Evolutionary conservation across 2,113 vertebrate genomes (phyloP).

Genomic region (Amphilophus citrinellus): DNA sequence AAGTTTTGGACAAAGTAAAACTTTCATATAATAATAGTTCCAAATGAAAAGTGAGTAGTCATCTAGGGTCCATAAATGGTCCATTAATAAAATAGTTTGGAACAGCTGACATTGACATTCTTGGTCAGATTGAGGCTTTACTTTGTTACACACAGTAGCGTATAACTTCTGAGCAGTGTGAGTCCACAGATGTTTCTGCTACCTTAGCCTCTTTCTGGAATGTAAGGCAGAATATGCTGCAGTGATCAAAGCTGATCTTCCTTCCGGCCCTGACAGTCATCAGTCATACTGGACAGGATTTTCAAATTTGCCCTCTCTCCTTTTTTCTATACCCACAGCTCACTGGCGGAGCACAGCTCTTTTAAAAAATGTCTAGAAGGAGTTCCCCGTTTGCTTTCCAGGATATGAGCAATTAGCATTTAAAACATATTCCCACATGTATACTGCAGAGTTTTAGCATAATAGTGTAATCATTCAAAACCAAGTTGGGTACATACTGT

Average conservation of each 20-base stretch:
- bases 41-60: background rate
- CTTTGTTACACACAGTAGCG: background rate
- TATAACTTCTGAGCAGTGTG: background rate
- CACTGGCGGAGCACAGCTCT: background rate
- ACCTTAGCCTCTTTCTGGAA: background rate
- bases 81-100: background rate
- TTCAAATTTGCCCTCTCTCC: slow-evolving; percentile 14
- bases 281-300: slow-evolving; percentile 33
- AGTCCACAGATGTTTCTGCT: slow-evolving; percentile 7
- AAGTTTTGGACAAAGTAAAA: background rate
- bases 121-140: slow-evolving; percentile 5
- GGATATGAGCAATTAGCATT: slow-evolving; percentile 45
- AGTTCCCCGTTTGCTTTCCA: slow-evolving; percentile 36
- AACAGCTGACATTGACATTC: background rate
- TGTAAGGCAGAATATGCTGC: slow-evolving; percentile 5
- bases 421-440: slow-evolving; percentile 30
- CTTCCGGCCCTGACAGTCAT: slow-evolving; percentile 32
- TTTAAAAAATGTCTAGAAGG: slow-evolving; percentile 14
- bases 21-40: background rate
- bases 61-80: background rate
- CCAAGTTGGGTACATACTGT: background rate
- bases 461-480: slow-evolving; percentile 37
- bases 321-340: slow-evolving; percentile 5
- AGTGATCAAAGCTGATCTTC: slow-evolving; percentile 41
- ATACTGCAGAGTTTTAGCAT: slow-evolving; percentile 23